phyloP scores from a whole-genome alignment of 2,888 invertebrate species.

The Drosophila testacea region DNA sequence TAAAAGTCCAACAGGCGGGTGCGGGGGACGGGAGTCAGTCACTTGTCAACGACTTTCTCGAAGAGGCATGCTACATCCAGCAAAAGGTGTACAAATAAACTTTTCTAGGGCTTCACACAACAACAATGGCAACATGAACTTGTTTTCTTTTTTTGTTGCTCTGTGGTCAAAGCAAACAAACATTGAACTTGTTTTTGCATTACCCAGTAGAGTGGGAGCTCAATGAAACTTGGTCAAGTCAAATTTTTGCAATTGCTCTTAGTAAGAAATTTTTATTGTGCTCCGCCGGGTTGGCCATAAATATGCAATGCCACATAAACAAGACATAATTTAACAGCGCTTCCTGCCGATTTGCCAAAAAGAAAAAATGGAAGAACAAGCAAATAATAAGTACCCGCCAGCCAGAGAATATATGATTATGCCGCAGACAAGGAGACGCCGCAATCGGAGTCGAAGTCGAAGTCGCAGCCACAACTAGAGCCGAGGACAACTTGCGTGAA shows the following conservation, averaged over 20 bases:
- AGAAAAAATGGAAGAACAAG: conserved; percentile 49
- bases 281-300: conserved; percentile 65
- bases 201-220: conserved; percentile 29
- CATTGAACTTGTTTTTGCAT: conserved; percentile 77
- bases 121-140: conserved; percentile 54
- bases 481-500: conserved; percentile 69
- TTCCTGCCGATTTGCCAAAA: conserved; percentile 82
- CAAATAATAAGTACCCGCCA: conserved; percentile 74
- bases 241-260: conserved; percentile 71
- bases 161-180: conserved; percentile 67
- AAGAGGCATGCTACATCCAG: conserved; percentile 47
- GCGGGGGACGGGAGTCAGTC: conserved; percentile 28
- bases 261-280: conserved; percentile 71
- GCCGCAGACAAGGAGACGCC: conserved; percentile 78
- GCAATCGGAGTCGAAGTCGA: conserved; percentile 36
- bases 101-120: conserved; percentile 68
- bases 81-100: conserved; percentile 68
- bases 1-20: conserved; percentile 43
- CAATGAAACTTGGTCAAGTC: conserved; percentile 67
- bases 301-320: conserved; percentile 80
- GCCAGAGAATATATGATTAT: conserved; percentile 79
- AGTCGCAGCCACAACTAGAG: conserved; percentile 21
- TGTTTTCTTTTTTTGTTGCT: conserved; percentile 53
- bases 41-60: conserved; percentile 70
- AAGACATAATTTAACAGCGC: conserved; percentile 78